A percentile compares a stretch with the other conserved stretches of the same genome.
Conservation (phyloP, 2,888 invertebrate species). For the Thalpophila matura region DNA sequence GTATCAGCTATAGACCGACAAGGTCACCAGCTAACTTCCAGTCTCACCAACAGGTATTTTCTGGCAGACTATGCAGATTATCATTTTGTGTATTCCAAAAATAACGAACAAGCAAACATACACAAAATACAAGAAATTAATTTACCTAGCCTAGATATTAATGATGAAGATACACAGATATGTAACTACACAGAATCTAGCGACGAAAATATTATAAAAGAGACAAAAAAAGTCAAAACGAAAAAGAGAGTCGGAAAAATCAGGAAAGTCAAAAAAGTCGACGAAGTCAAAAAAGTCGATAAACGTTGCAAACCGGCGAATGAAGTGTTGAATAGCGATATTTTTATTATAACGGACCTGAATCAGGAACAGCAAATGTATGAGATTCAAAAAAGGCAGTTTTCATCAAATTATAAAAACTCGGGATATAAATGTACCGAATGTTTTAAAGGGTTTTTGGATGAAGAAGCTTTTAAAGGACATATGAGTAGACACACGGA, state of each 20-base stretch:
- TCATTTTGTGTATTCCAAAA: constrained; percentile 8
- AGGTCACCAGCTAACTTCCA: not conserved
- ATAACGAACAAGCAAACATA: not conserved
- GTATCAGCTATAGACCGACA: not conserved
- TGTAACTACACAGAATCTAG: not conserved
- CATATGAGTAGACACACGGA: constrained; percentile 73
- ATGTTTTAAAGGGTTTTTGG: constrained; percentile 44
- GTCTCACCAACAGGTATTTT: not conserved
- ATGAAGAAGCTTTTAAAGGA: constrained; percentile 23
- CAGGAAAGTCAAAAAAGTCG: not conserved
- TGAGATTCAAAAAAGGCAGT: constrained; percentile 21
- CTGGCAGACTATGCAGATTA: not conserved
- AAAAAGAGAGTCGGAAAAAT: not conserved
- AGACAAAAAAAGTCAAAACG: not conserved
- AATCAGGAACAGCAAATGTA: constrained; percentile 47
- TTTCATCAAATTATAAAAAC: constrained; percentile 29
- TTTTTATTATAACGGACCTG: constrained; percentile 12
- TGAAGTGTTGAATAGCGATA: constrained; percentile 17
- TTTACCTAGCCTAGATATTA: not conserved
- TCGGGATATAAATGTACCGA: constrained; percentile 32
- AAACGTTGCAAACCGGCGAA: constrained; percentile 18
- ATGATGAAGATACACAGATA: not conserved
- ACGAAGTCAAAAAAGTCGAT: not conserved
- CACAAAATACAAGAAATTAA: not conserved
- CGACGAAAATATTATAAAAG: not conserved